Evolutionary conservation across 2,888 invertebrate species (phyloP).

Genomic region (Nycteola revayana): DNA sequence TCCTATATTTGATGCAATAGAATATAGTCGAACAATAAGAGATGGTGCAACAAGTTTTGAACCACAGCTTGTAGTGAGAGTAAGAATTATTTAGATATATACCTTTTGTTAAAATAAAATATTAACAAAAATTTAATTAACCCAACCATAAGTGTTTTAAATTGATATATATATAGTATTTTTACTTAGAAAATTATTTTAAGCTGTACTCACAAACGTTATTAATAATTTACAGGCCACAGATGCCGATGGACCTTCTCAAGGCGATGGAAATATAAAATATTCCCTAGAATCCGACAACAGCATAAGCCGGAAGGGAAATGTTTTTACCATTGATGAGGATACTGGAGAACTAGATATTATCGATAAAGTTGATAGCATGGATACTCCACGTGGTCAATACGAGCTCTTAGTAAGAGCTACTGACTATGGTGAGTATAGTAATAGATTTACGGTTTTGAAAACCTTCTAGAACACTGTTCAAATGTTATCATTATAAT

Average conservation of each 20-base stretch:
- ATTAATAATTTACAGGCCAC: constrained; percentile 84
- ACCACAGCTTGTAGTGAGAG: constrained; percentile 89
- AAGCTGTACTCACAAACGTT: no score
- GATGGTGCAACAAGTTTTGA: constrained; percentile 90
- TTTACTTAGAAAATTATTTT: no score
- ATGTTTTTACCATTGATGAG: constrained; percentile 84
- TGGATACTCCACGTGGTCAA: constrained; percentile 88
- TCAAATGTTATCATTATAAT: no score
- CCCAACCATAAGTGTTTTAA: no score
- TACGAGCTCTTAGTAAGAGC: constrained; percentile 86
- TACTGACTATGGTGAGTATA: constrained; percentile 84
- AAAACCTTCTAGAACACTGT: no score
- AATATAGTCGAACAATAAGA: constrained; percentile 88
- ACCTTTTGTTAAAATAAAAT: background rate
- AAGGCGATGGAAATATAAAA: constrained; percentile 85
- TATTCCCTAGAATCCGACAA: constrained; percentile 87
- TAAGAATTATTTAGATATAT: constrained; percentile 41
- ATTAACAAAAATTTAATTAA: no score
- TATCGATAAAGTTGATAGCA: constrained; percentile 84
- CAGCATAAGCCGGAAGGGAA: constrained; percentile 83
- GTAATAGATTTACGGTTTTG: no score
- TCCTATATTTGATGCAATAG: constrained; percentile 86
- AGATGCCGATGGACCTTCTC: constrained; percentile 87
- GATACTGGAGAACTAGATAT: constrained; percentile 87
- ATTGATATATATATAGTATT: no score